Evolutionary conservation across 2,888 invertebrate genomes (phyloP), one percentile per base, ranked within the genome.

Genomic region (Euzophera pinguis): DNA sequence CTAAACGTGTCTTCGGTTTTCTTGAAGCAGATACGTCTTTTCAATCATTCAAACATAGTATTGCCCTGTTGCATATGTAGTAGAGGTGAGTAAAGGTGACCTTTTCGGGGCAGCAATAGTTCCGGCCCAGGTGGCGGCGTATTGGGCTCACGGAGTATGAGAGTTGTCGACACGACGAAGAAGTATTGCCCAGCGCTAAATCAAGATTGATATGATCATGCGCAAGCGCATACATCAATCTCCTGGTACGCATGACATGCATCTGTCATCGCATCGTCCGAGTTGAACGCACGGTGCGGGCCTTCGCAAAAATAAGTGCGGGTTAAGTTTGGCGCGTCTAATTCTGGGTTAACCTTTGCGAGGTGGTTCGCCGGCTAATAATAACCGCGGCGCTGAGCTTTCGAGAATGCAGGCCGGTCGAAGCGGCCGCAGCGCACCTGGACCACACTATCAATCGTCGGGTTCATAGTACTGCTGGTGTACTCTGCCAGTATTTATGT

Each of bases 271-370:
- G 42, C n/a, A 43, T 41, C 6, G 16, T 47, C 2, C 45, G 53
- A 61, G 73, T 66, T 67, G 63, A 70, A 70, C 63, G 74, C 58
- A 60, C 69, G 59, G 55, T 59, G 55, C 53, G 57, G 55, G 54
- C 57, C 50, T 69, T 59, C 57, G 74, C 76, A 70, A 82, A 84
- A 86, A 85, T 85, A 87, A 87, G 82, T 78, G 63, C 56, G 64
- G 69, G 83, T 86, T 86, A 87, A 87, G 84, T 86, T 85, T 84
- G 81, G 83, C 75, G 59, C 57, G 61, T 79, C 86, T 86, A 84
- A 84, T 78, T 87, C 73, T 69, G 83, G 73, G 71, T 62, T 79
- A 84, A 85, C 87, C 87, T 87, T 87, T 87, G 64, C 72, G 81
- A 78, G 76, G 80, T 73, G 70, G 73, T 72, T 71, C 69, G 75